Conservation (phyloP, 2,113 vertebrate genomes). For the Puntigrus tetrazona region DNA sequence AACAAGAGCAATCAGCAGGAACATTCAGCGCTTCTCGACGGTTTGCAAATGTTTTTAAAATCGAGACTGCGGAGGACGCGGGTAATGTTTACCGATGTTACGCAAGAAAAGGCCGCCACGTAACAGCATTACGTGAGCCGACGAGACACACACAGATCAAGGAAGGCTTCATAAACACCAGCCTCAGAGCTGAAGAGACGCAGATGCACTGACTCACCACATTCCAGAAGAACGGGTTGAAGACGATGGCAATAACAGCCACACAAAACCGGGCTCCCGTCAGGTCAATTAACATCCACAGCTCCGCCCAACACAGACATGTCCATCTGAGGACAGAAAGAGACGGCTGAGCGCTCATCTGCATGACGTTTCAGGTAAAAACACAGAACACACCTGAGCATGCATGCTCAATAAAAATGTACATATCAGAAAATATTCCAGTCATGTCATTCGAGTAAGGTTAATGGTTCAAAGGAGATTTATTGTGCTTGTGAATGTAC, state of each 20-base stretch:
- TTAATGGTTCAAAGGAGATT: too few relatives aligned
- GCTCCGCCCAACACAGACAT: conserved; percentile 55
- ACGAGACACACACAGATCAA: background rate
- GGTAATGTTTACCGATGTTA: background rate
- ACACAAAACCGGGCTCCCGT: conserved; percentile 67
- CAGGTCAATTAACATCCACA: conserved; percentile 61
- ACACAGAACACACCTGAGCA: background rate
- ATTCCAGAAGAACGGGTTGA: conserved; percentile 82
- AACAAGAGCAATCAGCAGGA: background rate
- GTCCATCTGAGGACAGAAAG: conserved; percentile 68
- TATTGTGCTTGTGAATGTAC: too few relatives aligned
- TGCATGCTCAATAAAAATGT: too few relatives aligned
- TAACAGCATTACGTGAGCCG: background rate
- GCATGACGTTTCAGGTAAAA: background rate
- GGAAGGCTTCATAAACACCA: background rate
- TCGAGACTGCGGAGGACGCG: background rate
- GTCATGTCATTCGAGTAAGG: too few relatives aligned
- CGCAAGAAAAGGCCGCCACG: background rate
- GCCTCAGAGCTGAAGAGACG: background rate
- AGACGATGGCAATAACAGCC: conserved; percentile 72
- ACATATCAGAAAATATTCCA: too few relatives aligned
- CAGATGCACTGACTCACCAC: conserved; percentile 64
- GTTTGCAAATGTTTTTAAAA: background rate
- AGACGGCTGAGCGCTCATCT: background rate
- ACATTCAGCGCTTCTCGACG: background rate